Base-by-base conservation (phyloP, 2,113 vertebrate genomes). In the Apistogramma diplotaenia region DNA sequence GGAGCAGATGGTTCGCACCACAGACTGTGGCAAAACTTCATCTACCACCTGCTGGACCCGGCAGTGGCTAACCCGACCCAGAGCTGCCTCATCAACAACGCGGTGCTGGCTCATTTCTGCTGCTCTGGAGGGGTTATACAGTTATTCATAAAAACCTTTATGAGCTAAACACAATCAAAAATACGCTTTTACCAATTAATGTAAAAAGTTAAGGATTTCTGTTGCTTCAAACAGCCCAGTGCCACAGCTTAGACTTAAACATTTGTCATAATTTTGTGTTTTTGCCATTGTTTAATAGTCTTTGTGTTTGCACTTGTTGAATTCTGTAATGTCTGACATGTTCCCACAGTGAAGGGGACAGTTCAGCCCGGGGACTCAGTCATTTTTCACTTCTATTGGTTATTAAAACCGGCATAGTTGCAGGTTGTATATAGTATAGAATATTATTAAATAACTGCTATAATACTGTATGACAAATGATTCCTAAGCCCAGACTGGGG, bases 1-100 rank as follows among this genome's bases (percentile, higher is more conserved):
- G 88, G 94, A 94, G 58, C 93, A 96, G 86, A 99, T 99, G 98
- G 98, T 99, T 78, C 96, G 99, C 75, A 99, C 97, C 0, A 91
- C 99, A 21, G 98, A 99, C 87, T 98, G 97, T 0, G 97, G 97
- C 70, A 97, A 11, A 12, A 65, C 89, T 99, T 99, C 94, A 99
- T 99, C 16, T 92, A 97, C 89, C 96, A 91, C 84, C 94, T 99
- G 12, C 94, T 97, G 93, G 96, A 99, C n/a, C 92, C 97, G 84
- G 98, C 97, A 0, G 95, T 97, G 77, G 84, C 67, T 0, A 88
- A 97, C 71, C 94, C 96, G 0, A 77, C 93, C 0, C 97, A 97
- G 53, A 90, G 95, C 82, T 95, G 95, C 89, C 99, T 98, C 96
- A 94, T 99, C 91, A 92, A 98, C 90, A 93, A 2, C 0, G 71